Evolutionary conservation across 1,140 invertebrate genomes (phyloP).

Genomic region (Trichonephila clavipes): DNA sequence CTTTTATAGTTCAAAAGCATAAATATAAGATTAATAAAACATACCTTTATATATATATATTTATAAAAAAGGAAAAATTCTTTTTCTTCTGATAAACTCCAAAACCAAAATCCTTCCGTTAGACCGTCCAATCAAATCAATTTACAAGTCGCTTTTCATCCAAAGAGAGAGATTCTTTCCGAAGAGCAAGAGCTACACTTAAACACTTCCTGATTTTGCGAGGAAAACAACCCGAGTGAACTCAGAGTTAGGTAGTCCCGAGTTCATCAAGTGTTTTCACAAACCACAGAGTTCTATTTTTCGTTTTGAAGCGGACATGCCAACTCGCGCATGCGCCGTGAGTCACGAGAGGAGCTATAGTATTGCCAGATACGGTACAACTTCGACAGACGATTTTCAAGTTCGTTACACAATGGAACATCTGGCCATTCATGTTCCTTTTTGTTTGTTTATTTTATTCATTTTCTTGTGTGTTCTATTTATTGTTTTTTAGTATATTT

Average conservation of each 20-base stretch:
- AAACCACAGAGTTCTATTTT: background rate
- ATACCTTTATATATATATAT: too few species aligned
- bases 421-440: background rate
- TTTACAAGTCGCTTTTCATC: background rate
- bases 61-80: background rate
- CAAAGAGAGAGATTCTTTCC: background rate
- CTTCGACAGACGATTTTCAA: background rate
- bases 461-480: background rate
- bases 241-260: background rate
- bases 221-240: background rate
- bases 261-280: background rate
- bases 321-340: background rate
- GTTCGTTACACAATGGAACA: background rate
- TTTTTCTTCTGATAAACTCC: background rate
- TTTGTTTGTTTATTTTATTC: background rate
- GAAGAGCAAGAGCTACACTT: background rate
- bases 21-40: too few species aligned
- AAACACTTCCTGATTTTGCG: slow-evolving; percentile 17
- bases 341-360: background rate
- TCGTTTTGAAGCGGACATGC: background rate
- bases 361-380: background rate
- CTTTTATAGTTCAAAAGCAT: background rate
- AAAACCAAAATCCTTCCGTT: slow-evolving; percentile 10
- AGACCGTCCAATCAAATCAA: background rate
- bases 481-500: too few species aligned